Percentiles rank a stretch among this genome's conserved stretches.
Evolutionary conservation across 2,797 vertebrate species (phyloP).

Genomic region (Fistularia commersonii): DNA sequence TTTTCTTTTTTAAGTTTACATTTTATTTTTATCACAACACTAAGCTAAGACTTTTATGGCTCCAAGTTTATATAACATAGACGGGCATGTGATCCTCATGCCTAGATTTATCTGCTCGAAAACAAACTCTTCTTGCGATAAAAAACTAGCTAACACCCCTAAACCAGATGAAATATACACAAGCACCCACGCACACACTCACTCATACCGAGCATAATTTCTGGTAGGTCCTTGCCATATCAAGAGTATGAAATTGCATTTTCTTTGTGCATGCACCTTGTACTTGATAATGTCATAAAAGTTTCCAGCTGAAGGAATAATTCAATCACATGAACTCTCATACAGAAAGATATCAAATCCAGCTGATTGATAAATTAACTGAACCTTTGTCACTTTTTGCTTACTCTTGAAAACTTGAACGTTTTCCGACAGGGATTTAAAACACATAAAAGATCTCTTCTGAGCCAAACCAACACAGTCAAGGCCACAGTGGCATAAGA

Average conservation of each 20-base stretch:
- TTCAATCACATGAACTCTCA: slow-evolving; percentile 35
- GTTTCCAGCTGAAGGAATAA: slow-evolving; percentile 12
- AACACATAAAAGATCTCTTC: slow-evolving; percentile 6
- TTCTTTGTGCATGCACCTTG: slow-evolving; percentile 1
- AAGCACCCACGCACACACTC: slow-evolving; percentile 1
- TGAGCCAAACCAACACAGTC: slow-evolving; percentile 14
- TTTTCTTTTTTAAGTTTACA: too few species aligned
- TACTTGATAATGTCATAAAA: background rate
- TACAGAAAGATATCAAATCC: slow-evolving; percentile 21
- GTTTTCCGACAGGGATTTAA: slow-evolving; percentile 1
- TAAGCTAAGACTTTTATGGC: too few species aligned
- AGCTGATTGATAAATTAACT: slow-evolving; percentile 12
- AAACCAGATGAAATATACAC: slow-evolving; percentile 10
- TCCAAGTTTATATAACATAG: too few species aligned
- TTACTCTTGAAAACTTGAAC: slow-evolving; percentile 2
- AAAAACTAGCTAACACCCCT: slow-evolving; percentile 8
- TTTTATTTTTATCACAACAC: too few species aligned
- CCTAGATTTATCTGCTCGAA: background rate
- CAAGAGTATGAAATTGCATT: background rate
- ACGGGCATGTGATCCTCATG: background rate
- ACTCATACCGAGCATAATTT: slow-evolving; percentile 11
- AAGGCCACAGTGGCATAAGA: slow-evolving; percentile 18
- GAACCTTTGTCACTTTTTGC: slow-evolving; percentile 14
- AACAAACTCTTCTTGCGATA: slow-evolving; percentile 1
- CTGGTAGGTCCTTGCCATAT: background rate